phyloP scores from a whole-genome alignment of 37 sponge, comb jelly and placozoan species.

The Theonella swinhoei region DNA sequence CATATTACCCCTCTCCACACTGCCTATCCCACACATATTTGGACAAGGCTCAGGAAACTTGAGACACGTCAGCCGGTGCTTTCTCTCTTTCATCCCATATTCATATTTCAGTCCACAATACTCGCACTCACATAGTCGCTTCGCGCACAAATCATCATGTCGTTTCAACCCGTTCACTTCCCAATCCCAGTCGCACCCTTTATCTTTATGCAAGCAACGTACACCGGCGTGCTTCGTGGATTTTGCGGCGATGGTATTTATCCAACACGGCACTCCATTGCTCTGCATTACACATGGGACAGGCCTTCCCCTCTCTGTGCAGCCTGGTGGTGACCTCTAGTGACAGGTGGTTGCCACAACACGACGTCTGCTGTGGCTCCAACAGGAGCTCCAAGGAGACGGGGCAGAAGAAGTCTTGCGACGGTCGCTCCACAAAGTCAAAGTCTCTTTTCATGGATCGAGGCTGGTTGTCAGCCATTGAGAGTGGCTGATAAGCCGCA shows the following conservation, averaged over 20 bases:
- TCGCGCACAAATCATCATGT: slow-evolving; percentile 20
- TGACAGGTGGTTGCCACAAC: neutral
- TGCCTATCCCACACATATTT: slow-evolving; percentile 13
- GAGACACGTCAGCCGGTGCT: slow-evolving; percentile 20
- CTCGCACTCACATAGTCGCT: slow-evolving; percentile 31
- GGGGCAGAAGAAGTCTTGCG: slow-evolving; percentile 1
- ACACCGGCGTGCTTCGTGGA: slow-evolving; percentile 11
- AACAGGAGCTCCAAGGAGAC: neutral
- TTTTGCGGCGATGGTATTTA: slow-evolving; percentile 19
- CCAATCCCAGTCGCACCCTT: slow-evolving; percentile 56
- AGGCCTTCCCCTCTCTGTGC: neutral
- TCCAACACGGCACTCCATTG: slow-evolving; percentile 1
- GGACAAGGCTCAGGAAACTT: slow-evolving; percentile 35
- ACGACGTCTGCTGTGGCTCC: neutral
- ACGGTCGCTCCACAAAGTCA: neutral
- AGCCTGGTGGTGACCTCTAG: neutral
- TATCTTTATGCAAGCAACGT: slow-evolving; percentile 18
- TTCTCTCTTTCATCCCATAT: neutral
- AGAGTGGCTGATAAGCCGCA: too few species aligned
- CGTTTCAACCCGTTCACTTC: neutral
- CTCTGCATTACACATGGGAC: neutral
- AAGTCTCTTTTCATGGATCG: neutral
- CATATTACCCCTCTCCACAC: slow-evolving; percentile 11
- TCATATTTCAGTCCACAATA: slow-evolving; percentile 23
- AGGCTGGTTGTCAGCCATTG: too few species aligned